Evolutionary conservation across 2,888 invertebrate species (phyloP), one percentile per base, ranked within the genome.

Genomic region (Linnaemya vulpina): DNA sequence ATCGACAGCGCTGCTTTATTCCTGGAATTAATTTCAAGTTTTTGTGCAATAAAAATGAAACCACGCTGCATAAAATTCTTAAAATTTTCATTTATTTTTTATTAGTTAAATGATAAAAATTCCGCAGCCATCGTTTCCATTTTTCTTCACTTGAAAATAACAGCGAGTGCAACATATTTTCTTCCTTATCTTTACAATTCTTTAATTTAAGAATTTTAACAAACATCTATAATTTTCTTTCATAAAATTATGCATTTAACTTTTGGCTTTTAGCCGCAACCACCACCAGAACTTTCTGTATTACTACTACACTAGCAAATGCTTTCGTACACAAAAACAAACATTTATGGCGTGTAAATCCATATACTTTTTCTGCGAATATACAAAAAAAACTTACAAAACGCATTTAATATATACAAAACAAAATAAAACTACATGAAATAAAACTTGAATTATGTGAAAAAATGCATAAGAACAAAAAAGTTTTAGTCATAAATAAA

Each of bases 211-310:
- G 73, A 70, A 76, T 11, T 58, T 76, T 55, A 3, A 5, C 49
- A 17, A 3, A 30, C 2, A 30, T 30, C 5, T 30, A 30, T 3
- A 49, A 40, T 35, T 67, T 70, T 46, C 10, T 74, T 53, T 38
- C 15, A n/a, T 17, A 25, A 63, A 67, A 49, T 74, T 68, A 71
- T 79, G 63, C 80, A 80, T 63, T 84, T 84, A 76, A 67, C 79
- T 80, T 67, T 84, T 84, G 71, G 71, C 80, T 80, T 84, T 74
- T 67, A 83, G 70, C 78, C 78, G 43, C 74, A 78, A 53, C 35
- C 35, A 43, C 62, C 83, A 46, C 68, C 43, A 65, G 70, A 70
- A 76, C 58, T 49, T 70, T 58, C 63, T 43, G 63, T 20, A 38
- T 25, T 51, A 53, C 71, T 67, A 60, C 53, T 38, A 65, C 49